Conservation (phyloP, 2,888 invertebrate genomes). For the Macrosoma leucophasiata region DNA sequence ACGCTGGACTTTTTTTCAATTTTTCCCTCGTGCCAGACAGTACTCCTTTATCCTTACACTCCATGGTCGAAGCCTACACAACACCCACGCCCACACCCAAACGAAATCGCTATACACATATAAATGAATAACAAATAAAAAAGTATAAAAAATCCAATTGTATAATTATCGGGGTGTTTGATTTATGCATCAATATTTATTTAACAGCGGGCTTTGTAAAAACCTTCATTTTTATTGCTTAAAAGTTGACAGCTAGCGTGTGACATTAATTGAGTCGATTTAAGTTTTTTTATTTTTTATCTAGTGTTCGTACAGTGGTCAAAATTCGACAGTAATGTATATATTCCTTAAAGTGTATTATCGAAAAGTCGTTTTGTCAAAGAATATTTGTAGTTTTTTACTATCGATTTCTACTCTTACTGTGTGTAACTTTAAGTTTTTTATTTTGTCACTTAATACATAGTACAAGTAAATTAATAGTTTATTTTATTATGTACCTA, state of each 20-base stretch:
- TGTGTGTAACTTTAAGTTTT: no score
- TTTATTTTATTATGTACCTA: no score
- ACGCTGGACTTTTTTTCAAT: no score
- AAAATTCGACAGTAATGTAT: no score
- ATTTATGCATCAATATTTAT: slow-evolving; percentile 46
- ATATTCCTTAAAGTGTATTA: no score
- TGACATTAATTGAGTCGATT: slow-evolving; percentile 1
- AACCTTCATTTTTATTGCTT: slow-evolving; percentile 7
- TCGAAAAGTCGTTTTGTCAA: no score
- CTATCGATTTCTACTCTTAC: no score
- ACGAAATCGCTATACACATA: slow-evolving; percentile 29
- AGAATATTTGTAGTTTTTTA: no score
- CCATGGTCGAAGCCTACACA: slow-evolving; percentile 44
- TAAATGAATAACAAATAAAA: slow-evolving; percentile 46
- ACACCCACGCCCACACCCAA: slow-evolving; percentile 32
- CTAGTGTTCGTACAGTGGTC: background rate
- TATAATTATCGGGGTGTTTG: slow-evolving; percentile 51
- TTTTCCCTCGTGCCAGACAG: no score
- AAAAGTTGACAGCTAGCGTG: slow-evolving; percentile 13
- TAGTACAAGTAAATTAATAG: no score
- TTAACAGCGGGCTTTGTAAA: slow-evolving; percentile 34
- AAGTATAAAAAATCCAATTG: slow-evolving; percentile 27
- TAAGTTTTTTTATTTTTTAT: background rate
- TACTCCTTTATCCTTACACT: no score
- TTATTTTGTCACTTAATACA: no score